Evolutionary conservation across 2,797 vertebrate genomes (phyloP).

Genomic region (Urophycis tenuis): DNA sequence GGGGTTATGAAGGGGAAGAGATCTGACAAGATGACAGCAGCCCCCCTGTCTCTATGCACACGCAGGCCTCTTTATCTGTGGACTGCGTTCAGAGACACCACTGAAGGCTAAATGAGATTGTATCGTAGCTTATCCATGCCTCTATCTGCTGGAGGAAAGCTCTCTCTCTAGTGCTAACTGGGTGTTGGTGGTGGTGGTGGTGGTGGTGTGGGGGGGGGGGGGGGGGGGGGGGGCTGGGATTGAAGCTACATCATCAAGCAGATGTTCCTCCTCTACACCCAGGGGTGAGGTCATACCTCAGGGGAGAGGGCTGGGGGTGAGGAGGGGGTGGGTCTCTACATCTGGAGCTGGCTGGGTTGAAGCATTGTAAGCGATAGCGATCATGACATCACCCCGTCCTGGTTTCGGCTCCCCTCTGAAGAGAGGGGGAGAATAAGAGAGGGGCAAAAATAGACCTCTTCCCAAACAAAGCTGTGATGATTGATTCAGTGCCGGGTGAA

Average conservation of each 20-base stretch:
- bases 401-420: slow-evolving; percentile 76
- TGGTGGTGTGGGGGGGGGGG: slow-evolving; percentile 33
- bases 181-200: not conserved
- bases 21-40: not conserved
- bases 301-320: slow-evolving; percentile 58
- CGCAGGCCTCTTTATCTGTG: slow-evolving; percentile 13
- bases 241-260: slow-evolving; percentile 67
- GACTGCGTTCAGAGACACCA: slow-evolving; percentile 17
- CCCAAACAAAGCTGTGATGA: slow-evolving; percentile 63
- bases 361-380: slow-evolving; percentile 86
- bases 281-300: slow-evolving; percentile 84
- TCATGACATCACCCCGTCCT: slow-evolving; percentile 93
- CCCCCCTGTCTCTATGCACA: not conserved
- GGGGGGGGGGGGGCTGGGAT: slow-evolving; percentile 51
- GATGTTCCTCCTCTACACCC: slow-evolving; percentile 80
- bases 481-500: slow-evolving; percentile 49
- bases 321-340: slow-evolving; percentile 44
- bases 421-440: slow-evolving; percentile 36
- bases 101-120: slow-evolving; percentile 6
- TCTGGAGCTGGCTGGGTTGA: slow-evolving; percentile 64
- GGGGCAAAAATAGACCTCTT: slow-evolving; percentile 67
- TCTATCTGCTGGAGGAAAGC: not conserved
- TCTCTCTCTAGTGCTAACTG: not conserved
- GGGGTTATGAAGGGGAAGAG: not conserved
- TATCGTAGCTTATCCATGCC: slow-evolving; percentile 7